Evolutionary conservation across 1,140 invertebrate genomes (phyloP).

Genomic region (Phocides pigmalion): DNA sequence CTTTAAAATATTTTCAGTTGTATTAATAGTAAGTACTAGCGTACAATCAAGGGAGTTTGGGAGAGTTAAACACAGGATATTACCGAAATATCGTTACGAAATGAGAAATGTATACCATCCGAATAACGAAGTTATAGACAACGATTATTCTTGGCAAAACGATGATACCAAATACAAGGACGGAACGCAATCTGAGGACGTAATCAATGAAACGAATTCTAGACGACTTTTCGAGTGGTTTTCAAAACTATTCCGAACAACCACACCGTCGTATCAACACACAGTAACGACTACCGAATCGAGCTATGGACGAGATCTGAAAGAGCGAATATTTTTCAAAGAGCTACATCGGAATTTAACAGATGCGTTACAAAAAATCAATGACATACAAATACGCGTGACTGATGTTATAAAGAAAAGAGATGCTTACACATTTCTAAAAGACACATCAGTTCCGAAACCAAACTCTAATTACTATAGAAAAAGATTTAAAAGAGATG

Average conservation of each 20-base stretch:
- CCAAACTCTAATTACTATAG: not conserved
- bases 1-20: no score
- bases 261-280: not conserved
- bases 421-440: not conserved
- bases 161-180: no score
- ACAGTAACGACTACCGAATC: slow-evolving; percentile 6
- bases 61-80: no score
- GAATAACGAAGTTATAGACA: no score
- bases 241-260: not conserved
- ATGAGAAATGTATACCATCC: no score
- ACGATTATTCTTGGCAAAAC: no score
- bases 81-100: no score
- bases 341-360: slow-evolving; percentile 10
- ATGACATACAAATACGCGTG: not conserved
- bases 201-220: not conserved
- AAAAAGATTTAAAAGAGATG: not conserved
- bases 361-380: slow-evolving; percentile 1
- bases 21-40: no score
- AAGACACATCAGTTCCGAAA: not conserved
- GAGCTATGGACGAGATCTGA: not conserved
- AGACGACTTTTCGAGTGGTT: slow-evolving; percentile 1
- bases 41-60: no score
- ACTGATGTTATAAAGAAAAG: not conserved
- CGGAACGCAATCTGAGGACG: no score
- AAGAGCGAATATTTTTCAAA: slow-evolving; percentile 7